These are phyloP conservation scores for Xylocampa areola DNA, from an alignment of 2,888 invertebrate genomes.

Conservation along the genomic window DNA sequence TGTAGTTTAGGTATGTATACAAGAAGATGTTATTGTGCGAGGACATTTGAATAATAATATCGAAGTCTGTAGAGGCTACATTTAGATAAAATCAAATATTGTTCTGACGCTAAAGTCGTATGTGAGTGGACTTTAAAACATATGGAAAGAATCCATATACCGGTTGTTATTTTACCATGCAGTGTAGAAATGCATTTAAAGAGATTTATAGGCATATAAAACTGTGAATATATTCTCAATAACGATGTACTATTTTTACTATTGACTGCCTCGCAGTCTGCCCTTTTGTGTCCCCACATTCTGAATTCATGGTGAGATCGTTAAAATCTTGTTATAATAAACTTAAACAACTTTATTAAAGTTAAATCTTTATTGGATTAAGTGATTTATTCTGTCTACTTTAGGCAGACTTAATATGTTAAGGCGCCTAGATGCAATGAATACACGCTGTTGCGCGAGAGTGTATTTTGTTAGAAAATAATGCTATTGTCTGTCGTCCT, in stretches of 20 bases:
- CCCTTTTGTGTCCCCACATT: conserved; percentile 44
- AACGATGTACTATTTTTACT: conserved; percentile 44
- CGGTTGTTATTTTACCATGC: conserved; percentile 30
- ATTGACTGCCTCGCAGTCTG: conserved; percentile 29
- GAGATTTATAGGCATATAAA: conserved; percentile 53
- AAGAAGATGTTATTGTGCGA: too few relatives aligned
- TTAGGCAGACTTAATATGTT: conserved; percentile 3
- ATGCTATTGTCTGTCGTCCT: too few relatives aligned
- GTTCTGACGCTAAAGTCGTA: neutral
- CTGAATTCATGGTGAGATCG: conserved; percentile 35
- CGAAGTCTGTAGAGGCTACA: neutral
- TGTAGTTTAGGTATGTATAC: too few relatives aligned
- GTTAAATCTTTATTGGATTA: conserved; percentile 27
- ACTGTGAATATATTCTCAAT: conserved; percentile 50
- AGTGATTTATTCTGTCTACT: conserved; percentile 28
- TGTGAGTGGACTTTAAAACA: neutral
- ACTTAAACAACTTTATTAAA: conserved; percentile 40
- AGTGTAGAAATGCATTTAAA: conserved; percentile 32
- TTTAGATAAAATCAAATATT: neutral
- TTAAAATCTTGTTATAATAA: conserved; percentile 42
- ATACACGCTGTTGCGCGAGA: conserved; percentile 15
- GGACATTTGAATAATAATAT: too few relatives aligned
- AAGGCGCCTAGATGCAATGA: conserved; percentile 30
- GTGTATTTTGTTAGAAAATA: conserved; percentile 19
- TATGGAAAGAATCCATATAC: conserved; percentile 9